Percentiles rank a stretch among this genome's conserved stretches.
Conservation (phyloP, 2,113 vertebrate species). For the Microcebus tavaratra region DNA sequence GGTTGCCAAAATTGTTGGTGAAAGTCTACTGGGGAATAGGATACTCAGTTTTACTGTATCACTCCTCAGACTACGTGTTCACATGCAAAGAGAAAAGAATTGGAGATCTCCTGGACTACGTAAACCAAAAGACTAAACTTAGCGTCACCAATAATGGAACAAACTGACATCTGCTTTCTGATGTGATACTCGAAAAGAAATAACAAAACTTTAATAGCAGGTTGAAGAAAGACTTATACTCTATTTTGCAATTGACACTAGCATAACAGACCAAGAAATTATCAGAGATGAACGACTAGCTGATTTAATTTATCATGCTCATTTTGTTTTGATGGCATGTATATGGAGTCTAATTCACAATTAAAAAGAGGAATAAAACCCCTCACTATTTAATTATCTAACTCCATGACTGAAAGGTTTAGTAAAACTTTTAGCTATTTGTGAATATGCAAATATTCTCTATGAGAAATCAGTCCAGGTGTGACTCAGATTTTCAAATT, state of each 20-base stretch:
- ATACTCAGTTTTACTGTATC: not conserved
- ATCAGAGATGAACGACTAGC: not conserved
- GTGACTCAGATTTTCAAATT: slow-evolving; percentile 36
- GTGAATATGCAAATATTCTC: not conserved
- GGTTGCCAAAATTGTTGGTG: not conserved
- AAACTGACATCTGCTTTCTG: not conserved
- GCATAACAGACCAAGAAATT: not conserved
- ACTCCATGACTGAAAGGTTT: not conserved
- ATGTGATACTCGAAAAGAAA: not conserved
- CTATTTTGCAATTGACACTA: not conserved
- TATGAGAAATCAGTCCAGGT: not conserved
- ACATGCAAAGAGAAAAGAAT: not conserved
- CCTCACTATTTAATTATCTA: not conserved
- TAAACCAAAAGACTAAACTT: not conserved
- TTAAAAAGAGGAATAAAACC: not conserved
- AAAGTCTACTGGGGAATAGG: not conserved
- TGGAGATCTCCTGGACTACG: not conserved
- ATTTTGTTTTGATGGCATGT: not conserved
- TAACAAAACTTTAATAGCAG: not conserved
- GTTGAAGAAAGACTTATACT: not conserved
- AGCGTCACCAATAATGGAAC: not conserved
- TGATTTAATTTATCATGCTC: not conserved
- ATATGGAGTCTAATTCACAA: not conserved
- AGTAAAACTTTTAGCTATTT: slow-evolving; percentile 28
- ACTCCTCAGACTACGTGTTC: not conserved